These are phyloP conservation scores for Ormia ochracea DNA, from an alignment of 2,888 invertebrate species.

Conservation along the genomic window DNA sequence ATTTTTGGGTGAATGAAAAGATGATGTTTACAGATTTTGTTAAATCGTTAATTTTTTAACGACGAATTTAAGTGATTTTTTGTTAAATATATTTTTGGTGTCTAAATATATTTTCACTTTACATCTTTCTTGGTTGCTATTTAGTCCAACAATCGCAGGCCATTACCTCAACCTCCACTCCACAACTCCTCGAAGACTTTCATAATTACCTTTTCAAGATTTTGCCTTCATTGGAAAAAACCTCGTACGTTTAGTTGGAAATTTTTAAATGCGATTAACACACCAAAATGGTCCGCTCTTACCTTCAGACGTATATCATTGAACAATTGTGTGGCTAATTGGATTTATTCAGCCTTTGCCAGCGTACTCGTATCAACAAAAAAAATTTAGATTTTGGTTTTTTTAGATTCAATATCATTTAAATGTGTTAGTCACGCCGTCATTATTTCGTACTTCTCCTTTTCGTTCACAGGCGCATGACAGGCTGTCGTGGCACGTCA, in stretches of 20 bases:
- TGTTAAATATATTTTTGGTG: too few species aligned
- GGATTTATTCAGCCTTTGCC: slow-evolving; percentile 50
- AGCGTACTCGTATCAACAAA: too few species aligned
- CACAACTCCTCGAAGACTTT: too few species aligned
- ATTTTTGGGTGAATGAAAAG: too few species aligned
- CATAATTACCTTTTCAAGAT: too few species aligned
- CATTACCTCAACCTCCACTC: too few species aligned
- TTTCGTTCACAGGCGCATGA: slow-evolving; percentile 48
- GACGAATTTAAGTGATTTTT: too few species aligned
- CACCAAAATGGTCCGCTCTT: slow-evolving; percentile 18
- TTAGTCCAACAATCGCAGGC: too few species aligned
- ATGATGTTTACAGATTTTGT: too few species aligned
- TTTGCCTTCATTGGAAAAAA: not conserved
- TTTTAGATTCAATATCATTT: slow-evolving; percentile 31
- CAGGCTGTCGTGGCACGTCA: slow-evolving; percentile 60
- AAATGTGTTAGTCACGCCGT: slow-evolving; percentile 51
- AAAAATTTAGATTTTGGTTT: slow-evolving; percentile 5
- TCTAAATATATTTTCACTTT: too few species aligned
- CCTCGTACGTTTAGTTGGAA: slow-evolving; percentile 21
- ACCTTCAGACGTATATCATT: slow-evolving; percentile 46
- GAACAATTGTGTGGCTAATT: slow-evolving; percentile 57
- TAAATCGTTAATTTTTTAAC: too few species aligned
- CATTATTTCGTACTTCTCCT: slow-evolving; percentile 21
- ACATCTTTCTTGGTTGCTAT: too few species aligned
- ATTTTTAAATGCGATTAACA: slow-evolving; percentile 32